phyloP scores from a whole-genome alignment of 2,113 vertebrate genomes.

The Pycnonotus jocosus region DNA sequence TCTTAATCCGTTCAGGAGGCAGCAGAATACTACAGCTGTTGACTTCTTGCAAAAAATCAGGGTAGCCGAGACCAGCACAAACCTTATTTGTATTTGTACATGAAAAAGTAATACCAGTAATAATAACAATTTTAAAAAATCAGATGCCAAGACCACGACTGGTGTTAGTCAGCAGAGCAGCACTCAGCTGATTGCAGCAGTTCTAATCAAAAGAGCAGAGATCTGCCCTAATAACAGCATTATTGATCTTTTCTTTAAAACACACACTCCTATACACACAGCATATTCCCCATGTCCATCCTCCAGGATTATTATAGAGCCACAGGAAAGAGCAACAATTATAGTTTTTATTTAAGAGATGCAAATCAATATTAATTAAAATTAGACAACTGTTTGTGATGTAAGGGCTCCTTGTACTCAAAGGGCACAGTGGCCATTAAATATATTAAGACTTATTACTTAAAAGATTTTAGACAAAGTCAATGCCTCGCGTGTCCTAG shows the following conservation, averaged over 20 bases:
- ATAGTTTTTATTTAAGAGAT: constrained; percentile 77
- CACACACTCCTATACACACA: not conserved
- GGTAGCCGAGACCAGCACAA: not conserved
- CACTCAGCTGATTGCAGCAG: not conserved
- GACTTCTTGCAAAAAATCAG: not conserved
- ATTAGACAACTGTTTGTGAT: constrained; percentile 84
- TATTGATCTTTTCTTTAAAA: constrained; percentile 49
- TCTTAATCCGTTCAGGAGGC: not conserved
- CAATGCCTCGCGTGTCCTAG: constrained; percentile 71
- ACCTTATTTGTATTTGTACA: not conserved
- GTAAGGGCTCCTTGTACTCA: constrained; percentile 67
- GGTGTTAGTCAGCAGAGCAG: not conserved
- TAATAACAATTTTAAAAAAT: not conserved
- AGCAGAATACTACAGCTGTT: not conserved
- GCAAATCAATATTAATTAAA: constrained; percentile 94
- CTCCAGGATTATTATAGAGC: constrained; percentile 8
- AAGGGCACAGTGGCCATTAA: constrained; percentile 81
- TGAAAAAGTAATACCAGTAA: not conserved
- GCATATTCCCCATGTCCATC: not conserved
- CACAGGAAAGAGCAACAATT: constrained; percentile 60
- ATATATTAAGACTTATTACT: constrained; percentile 84
- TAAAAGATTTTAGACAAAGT: constrained; percentile 78
- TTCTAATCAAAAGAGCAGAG: not conserved
- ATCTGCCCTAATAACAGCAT: not conserved
- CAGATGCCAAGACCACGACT: not conserved